phyloP scores from a whole-genome alignment of 1,140 invertebrate genomes.

The Eciton burchellii region DNA sequence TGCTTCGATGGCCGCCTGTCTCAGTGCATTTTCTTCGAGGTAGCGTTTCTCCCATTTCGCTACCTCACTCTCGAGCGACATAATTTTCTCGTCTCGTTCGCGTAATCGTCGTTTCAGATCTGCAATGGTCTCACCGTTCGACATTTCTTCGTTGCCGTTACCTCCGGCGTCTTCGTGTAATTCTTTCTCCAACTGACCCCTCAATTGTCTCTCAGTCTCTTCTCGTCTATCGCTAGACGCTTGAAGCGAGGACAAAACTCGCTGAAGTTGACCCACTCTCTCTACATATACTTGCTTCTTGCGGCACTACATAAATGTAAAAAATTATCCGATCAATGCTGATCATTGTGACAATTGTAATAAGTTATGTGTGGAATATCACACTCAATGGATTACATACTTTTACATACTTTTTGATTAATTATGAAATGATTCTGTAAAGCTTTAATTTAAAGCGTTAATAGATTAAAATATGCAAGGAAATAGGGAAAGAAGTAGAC shows the following conservation, averaged over 20 bases:
- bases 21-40: constrained; percentile 93
- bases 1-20: constrained; percentile 94
- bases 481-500: no score
- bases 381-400: no score
- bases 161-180: constrained; percentile 89
- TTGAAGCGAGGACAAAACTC: constrained; percentile 93
- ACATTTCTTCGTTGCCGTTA: constrained; percentile 80
- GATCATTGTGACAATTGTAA: background rate
- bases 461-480: no score
- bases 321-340: background rate
- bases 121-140: constrained; percentile 87
- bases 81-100: constrained; percentile 93
- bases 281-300: constrained; percentile 95
- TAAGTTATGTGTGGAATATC: background rate
- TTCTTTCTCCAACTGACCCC: constrained; percentile 93
- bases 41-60: constrained; percentile 95
- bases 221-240: constrained; percentile 93
- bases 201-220: constrained; percentile 92
- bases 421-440: no score
- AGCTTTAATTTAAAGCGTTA: no score
- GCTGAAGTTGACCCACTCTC: constrained; percentile 92
- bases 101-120: constrained; percentile 89
- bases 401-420: no score
- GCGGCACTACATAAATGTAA: constrained; percentile 87
- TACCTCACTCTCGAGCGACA: constrained; percentile 93